Base-by-base conservation (phyloP, 1,140 invertebrate genomes). In the Achroia grisella region DNA sequence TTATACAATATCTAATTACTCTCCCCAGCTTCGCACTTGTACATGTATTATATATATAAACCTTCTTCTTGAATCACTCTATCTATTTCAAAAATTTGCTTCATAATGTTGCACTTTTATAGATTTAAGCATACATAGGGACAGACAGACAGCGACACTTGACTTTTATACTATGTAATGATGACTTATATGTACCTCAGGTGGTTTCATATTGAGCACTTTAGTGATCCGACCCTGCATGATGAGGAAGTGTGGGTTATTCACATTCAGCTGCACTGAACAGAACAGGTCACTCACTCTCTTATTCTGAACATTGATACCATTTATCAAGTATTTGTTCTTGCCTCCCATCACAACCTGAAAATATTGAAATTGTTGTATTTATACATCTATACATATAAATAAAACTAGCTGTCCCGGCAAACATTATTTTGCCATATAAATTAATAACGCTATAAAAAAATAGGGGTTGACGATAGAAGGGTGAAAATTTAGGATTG, bases 191-290 rank as follows among this genome's bases (percentile, higher is more conserved):
- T 30, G 63, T 84, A 96, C 94, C 89, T 99, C 98, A 47, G 91
- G 90, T 10, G 98, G 97, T 72, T 99, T 99, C 98, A 99, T 99
- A 76, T 98, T 99, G 1, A 99, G 88, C 1, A 99, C 98, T 90
- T 99, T 99, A 0, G 98, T 99, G 42, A 99, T 98, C 64, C 97
- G 91, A 6, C 98, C 98, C 89, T 99, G 98, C 98, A 99, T 99
- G 60, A 99, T 99, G 3, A 99, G 90, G 79, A 99, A 99, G 81
- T 99, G 98, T 2, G 98, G 98, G 89, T 99, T 99, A 82, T 99
- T 99, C 0, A 99, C 96, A 84, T 99, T 99, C 1, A 99, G 86
- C 69, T 98, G 97, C 5, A 99, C 93, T 0, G 97, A 98, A 61
- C 95, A 94, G 78, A 99, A 99, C 56, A 99, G 87, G 86, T 99